Evolutionary conservation across 2,797 vertebrate species (phyloP).

Genomic region (Manis crassicaudata): DNA sequence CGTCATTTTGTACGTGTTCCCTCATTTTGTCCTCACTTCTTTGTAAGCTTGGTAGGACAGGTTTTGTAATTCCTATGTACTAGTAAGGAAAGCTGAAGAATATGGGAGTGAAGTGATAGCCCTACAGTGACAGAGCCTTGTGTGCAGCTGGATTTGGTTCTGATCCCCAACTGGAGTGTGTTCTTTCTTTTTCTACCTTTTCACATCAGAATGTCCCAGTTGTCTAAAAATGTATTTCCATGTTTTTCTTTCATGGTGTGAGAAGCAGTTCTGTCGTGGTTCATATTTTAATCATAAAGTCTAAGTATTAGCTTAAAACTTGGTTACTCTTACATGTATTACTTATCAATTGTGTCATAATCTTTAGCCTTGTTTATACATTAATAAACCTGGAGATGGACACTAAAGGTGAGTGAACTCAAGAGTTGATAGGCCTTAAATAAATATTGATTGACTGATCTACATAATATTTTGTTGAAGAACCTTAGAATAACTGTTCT

Average conservation of each 20-base stretch:
- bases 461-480: neutral
- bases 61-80: neutral
- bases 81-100: neutral
- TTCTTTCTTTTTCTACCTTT: neutral
- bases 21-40: neutral
- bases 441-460: neutral
- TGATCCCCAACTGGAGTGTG: rapidly evolving
- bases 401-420: slow-evolving; percentile 13
- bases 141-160: neutral
- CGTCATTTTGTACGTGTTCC: neutral
- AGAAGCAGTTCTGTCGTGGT: neutral
- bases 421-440: neutral
- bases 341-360: neutral
- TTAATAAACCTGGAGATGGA: slow-evolving; percentile 20
- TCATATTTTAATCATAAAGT: neutral
- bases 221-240: neutral
- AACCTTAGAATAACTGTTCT: neutral
- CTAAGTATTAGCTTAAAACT: neutral
- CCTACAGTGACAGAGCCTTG: neutral
- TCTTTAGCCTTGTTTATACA: neutral
- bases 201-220: neutral
- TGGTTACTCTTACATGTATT: neutral
- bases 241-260: neutral
- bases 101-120: neutral
- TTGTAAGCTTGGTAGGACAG: neutral